Evolutionary conservation across 92 coral and sea anemone genomes (phyloP), one percentile per base, ranked within the genome.

Genomic region (Phenganax marumi): DNA sequence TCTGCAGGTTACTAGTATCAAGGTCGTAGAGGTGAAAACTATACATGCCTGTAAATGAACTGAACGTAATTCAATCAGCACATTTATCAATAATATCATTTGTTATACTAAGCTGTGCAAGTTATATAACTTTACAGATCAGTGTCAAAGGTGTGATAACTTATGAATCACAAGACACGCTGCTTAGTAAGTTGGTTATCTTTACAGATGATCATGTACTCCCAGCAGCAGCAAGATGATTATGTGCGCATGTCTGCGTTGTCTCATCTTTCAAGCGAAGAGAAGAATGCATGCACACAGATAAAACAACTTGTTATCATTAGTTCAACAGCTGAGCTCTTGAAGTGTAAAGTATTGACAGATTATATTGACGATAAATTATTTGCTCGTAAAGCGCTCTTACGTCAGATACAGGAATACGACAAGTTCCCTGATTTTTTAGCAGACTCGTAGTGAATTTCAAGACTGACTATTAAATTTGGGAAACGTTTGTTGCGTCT

Each of bases 341-440:
- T 3, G 7, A 25, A 25, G 50, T 66, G n/a, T 11, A 2, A 17
- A 64, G 83, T 87, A 18, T 91, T 81, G 19, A 91, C 58, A 87
- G 43, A 33, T n/a, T n/a, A 5, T 33, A 33, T 33, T 33, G 85
- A 93, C 97, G 93, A 91, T 0, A 93, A 47, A 11, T 89, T 46
- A 10, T 16, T 10, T 89, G 52, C 93, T 93, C 88, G 73, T 93
- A 85, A 9, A 93, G 91, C 50, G 80, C 64, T 73, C 91, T 89
- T 70, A 91, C 86, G 5, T 86, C 80, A 7, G 84, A 79, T 73
- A 91, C 90, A 39, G 85, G 69, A 3, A 93, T 18, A 5, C 26
- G 70, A 16, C 70, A 18, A 33, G 43, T 5, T 33, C 43, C 43
- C 3, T 33, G 43, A 33, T 1, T 33, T 33, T 33, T 33, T 5